Conservation (phyloP, 2,113 vertebrate species). For the Orycteropus afer region DNA sequence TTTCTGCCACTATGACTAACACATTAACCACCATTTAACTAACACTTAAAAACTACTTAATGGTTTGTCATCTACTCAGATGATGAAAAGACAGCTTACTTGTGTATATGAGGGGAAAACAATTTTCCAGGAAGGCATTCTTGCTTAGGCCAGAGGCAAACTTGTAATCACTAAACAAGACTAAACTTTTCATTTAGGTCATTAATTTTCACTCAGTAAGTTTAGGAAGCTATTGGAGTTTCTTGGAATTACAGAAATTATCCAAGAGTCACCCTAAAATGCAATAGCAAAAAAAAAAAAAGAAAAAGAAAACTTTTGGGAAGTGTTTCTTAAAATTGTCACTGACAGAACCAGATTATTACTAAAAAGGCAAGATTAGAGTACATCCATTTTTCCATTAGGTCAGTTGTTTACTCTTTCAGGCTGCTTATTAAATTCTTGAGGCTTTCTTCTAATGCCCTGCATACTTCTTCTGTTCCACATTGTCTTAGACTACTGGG, state of each 20-base stretch:
- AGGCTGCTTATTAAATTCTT: not conserved
- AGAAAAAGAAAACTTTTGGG: not conserved
- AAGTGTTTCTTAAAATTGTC: conserved; percentile 29
- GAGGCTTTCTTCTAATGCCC: not conserved
- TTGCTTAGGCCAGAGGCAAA: not conserved
- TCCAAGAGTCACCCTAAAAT: not conserved
- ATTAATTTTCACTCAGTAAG: not conserved
- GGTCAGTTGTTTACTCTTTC: not conserved
- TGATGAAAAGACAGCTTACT: not conserved
- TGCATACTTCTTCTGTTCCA: not conserved
- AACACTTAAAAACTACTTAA: not conserved
- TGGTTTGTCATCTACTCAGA: not conserved
- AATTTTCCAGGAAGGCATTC: not conserved
- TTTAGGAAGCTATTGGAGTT: not conserved
- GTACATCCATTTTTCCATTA: not conserved
- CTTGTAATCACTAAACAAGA: not conserved
- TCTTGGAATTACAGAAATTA: conserved; percentile 29
- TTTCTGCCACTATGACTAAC: not conserved
- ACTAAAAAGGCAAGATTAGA: not conserved
- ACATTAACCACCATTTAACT: not conserved
- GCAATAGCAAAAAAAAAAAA: not conserved
- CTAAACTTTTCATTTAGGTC: conserved; percentile 4
- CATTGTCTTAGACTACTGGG: too few relatives aligned
- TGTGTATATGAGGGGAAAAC: not conserved
- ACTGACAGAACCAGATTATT: not conserved